Conservation (phyloP, 1,140 invertebrate species). For the Drosophila ironensis region DNA sequence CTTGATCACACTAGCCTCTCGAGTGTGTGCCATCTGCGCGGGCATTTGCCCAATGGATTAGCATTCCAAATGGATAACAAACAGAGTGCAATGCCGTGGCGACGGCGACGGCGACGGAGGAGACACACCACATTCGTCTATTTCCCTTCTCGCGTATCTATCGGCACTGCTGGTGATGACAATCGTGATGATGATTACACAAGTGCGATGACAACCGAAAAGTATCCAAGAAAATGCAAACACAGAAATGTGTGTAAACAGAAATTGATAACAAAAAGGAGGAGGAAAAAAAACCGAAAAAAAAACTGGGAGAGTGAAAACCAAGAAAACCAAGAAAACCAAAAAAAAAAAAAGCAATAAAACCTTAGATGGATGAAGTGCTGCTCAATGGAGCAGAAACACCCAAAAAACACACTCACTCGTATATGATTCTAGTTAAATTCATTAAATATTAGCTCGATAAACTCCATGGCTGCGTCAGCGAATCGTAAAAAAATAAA, state of each 20-base stretch:
- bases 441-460: slow-evolving; percentile 68
- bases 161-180: slow-evolving; percentile 27
- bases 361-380: slow-evolving; percentile 21
- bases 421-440: slow-evolving; percentile 54
- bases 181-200: slow-evolving; percentile 65
- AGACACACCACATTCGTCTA: neutral
- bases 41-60: slow-evolving; percentile 61
- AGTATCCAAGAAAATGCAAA: slow-evolving; percentile 69
- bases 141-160: slow-evolving; percentile 2
- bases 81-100: slow-evolving; percentile 38
- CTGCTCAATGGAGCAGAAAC: slow-evolving; percentile 47
- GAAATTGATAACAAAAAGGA: slow-evolving; percentile 43
- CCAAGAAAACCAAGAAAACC: neutral
- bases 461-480: slow-evolving; percentile 26
- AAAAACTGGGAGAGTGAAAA: slow-evolving; percentile 23
- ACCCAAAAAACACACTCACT: slow-evolving; percentile 15
- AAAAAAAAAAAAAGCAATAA: slow-evolving; percentile 11
- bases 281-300: slow-evolving; percentile 13
- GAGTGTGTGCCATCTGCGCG: slow-evolving; percentile 3
- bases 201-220: slow-evolving; percentile 58
- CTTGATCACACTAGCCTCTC: slow-evolving; percentile 62
- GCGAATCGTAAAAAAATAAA: slow-evolving; percentile 33
- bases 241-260: slow-evolving; percentile 66
- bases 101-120: too few species aligned
- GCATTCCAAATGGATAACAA: slow-evolving; percentile 53